phyloP scores from a whole-genome alignment of 2,797 vertebrate species.

The Threskiornis aethiopicus region DNA sequence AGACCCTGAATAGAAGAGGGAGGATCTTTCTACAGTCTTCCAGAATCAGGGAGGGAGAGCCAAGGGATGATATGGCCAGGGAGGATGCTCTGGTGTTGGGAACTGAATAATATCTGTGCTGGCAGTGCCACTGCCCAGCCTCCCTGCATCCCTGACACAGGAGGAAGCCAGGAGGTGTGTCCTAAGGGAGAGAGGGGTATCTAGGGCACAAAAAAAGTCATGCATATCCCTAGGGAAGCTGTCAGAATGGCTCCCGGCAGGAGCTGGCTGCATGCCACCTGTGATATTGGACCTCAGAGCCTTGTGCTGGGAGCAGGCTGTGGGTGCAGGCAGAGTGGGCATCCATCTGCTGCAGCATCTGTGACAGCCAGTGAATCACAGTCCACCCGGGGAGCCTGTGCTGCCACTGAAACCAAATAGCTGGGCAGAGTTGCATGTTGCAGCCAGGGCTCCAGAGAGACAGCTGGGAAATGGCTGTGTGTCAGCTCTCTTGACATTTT shows the following conservation, averaged over 20 bases:
- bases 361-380: neutral
- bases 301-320: neutral
- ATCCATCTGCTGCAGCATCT: neutral
- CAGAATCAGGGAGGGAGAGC: neutral
- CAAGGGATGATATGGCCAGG: neutral
- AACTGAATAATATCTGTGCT: neutral
- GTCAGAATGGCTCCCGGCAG: rapidly evolving
- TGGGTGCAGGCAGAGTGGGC: neutral
- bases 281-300: neutral
- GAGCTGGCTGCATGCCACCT: neutral
- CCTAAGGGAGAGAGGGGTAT: neutral
- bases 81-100: neutral
- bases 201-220: neutral
- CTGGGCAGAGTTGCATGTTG: neutral
- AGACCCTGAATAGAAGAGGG: neutral
- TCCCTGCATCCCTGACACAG: neutral
- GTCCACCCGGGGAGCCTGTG: rapidly evolving
- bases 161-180: neutral
- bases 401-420: neutral
- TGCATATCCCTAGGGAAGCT: neutral
- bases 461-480: neutral
- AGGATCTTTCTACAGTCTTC: neutral
- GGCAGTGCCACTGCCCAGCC: neutral
- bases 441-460: neutral
- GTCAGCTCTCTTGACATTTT: neutral